These are phyloP conservation scores for Brachynemurus nebulosus DNA, from an alignment of 2,888 invertebrate genomes.

Conservation along the genomic window DNA sequence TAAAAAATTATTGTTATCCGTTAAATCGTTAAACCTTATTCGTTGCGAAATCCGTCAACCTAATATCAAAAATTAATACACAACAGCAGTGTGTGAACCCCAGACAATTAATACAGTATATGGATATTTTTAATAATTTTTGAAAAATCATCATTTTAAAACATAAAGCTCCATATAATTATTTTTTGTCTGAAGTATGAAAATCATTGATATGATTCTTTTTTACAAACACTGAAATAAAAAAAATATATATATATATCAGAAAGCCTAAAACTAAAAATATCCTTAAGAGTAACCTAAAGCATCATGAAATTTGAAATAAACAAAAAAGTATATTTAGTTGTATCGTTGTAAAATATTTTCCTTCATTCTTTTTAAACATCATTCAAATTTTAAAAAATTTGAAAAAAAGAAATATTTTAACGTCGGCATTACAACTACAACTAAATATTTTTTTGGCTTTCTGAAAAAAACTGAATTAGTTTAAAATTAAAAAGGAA, in stretches of 20 bases:
- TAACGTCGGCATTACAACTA: no score
- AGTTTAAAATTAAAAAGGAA: background rate
- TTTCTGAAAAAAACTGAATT: background rate
- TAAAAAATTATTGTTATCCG: background rate
- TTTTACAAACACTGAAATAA: no score
- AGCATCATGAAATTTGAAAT: background rate
- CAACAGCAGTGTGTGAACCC: background rate
- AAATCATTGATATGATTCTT: no score
- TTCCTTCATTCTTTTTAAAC: no score
- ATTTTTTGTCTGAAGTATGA: no score
- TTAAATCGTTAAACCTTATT: constrained; percentile 12
- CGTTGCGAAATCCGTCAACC: constrained; percentile 13
- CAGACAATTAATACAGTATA: background rate
- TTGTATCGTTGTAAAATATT: no score
- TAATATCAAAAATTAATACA: background rate
- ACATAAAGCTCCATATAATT: no score
- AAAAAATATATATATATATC: no score
- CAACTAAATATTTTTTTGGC: background rate
- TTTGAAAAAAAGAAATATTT: background rate
- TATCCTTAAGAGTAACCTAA: background rate
- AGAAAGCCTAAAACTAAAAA: background rate
- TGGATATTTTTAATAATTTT: background rate
- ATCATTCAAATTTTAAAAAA: background rate
- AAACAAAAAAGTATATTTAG: background rate
- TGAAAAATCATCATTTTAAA: background rate